phyloP scores from a whole-genome alignment of 2,888 invertebrate species.

The Molanna angustata region DNA sequence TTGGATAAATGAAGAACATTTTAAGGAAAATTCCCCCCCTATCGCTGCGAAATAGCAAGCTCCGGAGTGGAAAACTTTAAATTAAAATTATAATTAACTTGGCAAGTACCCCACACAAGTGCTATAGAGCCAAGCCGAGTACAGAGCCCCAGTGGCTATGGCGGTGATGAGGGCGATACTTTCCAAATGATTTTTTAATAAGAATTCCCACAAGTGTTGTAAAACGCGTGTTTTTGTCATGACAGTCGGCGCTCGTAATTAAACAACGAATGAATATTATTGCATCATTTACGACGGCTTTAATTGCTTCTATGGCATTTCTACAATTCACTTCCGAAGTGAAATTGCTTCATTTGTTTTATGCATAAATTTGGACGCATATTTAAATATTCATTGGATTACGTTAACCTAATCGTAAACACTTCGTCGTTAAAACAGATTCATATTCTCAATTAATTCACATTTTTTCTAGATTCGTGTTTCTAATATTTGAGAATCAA shows the following conservation, averaged over 20 bases:
- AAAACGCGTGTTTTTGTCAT: conserved; percentile 19
- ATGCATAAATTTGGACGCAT: too few species aligned
- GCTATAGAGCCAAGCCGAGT: conserved; percentile 11
- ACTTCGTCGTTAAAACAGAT: too few species aligned
- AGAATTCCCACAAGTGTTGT: conserved; percentile 17
- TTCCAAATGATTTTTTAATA: conserved; percentile 25
- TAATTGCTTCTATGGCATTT: too few species aligned
- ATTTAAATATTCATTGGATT: too few species aligned
- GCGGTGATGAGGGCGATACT: conserved; percentile 16
- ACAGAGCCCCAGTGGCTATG: not conserved
- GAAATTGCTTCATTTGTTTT: too few species aligned
- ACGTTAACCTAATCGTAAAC: too few species aligned
- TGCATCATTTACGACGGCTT: conserved; percentile 12
- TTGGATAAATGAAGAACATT: conserved; percentile 17
- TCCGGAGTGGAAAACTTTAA: conserved; percentile 30
- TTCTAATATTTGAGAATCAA: too few species aligned
- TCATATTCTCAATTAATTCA: too few species aligned
- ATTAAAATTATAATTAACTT: conserved; percentile 33
- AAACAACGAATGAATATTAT: conserved; percentile 27
- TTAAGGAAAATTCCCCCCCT: conserved; percentile 22
- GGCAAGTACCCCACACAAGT: conserved; percentile 23
- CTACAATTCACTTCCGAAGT: too few species aligned
- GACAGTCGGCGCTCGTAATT: conserved; percentile 17
- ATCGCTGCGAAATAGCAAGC: conserved; percentile 21
- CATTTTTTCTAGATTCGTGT: too few species aligned